Evolutionary conservation across 30 jellyfish, hydroid and myxozoan species (phyloP).

Genomic region (Haliclystus octoradiatus): DNA sequence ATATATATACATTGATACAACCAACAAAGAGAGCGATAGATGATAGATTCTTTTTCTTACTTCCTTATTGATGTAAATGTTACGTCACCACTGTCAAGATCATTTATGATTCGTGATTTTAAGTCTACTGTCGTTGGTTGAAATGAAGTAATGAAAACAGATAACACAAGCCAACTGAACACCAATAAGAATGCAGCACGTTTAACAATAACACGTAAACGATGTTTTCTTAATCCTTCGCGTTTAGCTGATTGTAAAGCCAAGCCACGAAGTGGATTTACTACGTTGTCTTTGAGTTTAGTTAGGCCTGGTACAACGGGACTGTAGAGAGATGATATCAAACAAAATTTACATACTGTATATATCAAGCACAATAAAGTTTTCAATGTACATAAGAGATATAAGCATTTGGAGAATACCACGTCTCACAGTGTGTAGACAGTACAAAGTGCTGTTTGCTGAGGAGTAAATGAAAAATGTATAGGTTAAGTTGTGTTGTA

Average conservation of each 20-base stretch:
- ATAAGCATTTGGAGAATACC: too few species aligned
- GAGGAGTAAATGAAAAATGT: too few species aligned
- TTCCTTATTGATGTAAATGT: slow-evolving; percentile 14
- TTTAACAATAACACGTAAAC: slow-evolving; percentile 30
- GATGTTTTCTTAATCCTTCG: slow-evolving; percentile 48
- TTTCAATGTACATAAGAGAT: too few species aligned
- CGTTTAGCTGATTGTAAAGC: slow-evolving; percentile 60
- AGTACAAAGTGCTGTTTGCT: too few species aligned
- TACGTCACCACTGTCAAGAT: slow-evolving; percentile 8
- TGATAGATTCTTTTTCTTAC: slow-evolving; percentile 12
- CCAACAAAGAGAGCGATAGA: too few species aligned
- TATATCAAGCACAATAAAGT: too few species aligned
- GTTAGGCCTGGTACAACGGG: slow-evolving; percentile 45
- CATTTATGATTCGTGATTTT: background rate
- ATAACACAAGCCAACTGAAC: slow-evolving; percentile 54
- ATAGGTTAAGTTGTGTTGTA: too few species aligned
- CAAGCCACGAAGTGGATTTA: slow-evolving; percentile 57
- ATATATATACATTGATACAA: too few species aligned
- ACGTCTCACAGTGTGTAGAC: too few species aligned
- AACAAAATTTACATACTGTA: too few species aligned
- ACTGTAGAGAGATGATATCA: slow-evolving; percentile 5
- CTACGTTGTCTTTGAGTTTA: background rate
- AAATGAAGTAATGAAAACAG: slow-evolving; percentile 9
- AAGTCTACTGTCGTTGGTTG: background rate
- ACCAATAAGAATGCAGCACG: slow-evolving; percentile 23